Percentiles rank a stretch among this genome's conserved stretches.
Evolutionary conservation across 2,113 vertebrate species (phyloP).

Genomic region (Noturus placidus): DNA sequence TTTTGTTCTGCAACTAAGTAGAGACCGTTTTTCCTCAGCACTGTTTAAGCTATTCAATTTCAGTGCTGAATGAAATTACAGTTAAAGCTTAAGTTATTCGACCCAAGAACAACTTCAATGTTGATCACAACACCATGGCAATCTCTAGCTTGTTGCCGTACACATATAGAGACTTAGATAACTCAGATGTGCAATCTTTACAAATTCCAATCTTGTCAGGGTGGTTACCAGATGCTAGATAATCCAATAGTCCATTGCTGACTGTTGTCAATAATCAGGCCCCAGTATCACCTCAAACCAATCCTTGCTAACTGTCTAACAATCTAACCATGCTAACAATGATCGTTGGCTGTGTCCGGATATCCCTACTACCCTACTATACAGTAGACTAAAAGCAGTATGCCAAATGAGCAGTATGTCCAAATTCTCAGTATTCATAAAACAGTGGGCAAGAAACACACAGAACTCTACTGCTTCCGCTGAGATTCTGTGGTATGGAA

Average conservation of each 20-base stretch:
- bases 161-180: background rate
- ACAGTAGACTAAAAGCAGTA: too few species aligned
- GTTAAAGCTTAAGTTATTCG: background rate
- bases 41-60: background rate
- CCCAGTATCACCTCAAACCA: background rate
- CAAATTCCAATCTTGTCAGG: background rate
- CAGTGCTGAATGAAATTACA: background rate
- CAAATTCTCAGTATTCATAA: too few species aligned
- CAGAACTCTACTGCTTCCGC: too few species aligned
- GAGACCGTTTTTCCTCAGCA: background rate
- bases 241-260: background rate
- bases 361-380: too few species aligned
- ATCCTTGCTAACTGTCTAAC: background rate
- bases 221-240: background rate
- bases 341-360: too few species aligned
- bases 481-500: too few species aligned
- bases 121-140: too few species aligned
- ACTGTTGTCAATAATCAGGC: background rate
- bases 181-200: background rate
- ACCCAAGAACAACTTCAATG: background rate
- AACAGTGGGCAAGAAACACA: too few species aligned
- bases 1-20: background rate
- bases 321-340: background rate
- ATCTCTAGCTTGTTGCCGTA: background rate
- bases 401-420: too few species aligned